phyloP scores from a whole-genome alignment of 2,797 vertebrate species.

The Malacoctenus gilli region DNA sequence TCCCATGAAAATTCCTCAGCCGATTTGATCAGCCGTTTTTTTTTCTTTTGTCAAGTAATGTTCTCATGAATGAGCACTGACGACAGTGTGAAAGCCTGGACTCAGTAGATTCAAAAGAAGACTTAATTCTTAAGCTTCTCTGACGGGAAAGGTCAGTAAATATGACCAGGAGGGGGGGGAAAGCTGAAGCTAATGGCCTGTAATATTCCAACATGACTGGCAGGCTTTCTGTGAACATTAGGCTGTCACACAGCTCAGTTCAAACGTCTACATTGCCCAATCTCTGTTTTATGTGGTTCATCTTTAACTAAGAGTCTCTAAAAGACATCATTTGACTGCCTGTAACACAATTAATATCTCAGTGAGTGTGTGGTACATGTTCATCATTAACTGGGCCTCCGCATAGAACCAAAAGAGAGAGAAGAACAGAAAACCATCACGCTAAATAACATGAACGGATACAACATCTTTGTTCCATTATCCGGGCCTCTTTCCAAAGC shows the following conservation, averaged over 20 bases:
- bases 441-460: conserved; percentile 20
- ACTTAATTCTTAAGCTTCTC: conserved; percentile 1
- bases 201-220: not conserved
- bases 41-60: no score
- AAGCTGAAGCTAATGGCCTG: not conserved
- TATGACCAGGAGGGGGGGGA: not conserved
- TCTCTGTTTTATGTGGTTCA: not conserved
- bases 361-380: not conserved
- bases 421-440: conserved; percentile 33
- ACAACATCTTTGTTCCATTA: conserved; percentile 40
- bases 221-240: not conserved
- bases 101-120: no score
- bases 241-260: not conserved
- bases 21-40: no score
- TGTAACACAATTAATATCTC: conserved; percentile 1
- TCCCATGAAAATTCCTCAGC: no score
- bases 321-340: not conserved
- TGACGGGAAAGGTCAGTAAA: not conserved
- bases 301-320: conserved; percentile 4
- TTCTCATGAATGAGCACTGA: not conserved
- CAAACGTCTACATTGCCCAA: not conserved
- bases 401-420: conserved; percentile 1
- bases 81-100: not conserved
- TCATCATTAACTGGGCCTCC: conserved; percentile 1
- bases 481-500: conserved; percentile 54